phyloP scores from a whole-genome alignment of 2,888 invertebrate species.

The Platypus cylindrus region DNA sequence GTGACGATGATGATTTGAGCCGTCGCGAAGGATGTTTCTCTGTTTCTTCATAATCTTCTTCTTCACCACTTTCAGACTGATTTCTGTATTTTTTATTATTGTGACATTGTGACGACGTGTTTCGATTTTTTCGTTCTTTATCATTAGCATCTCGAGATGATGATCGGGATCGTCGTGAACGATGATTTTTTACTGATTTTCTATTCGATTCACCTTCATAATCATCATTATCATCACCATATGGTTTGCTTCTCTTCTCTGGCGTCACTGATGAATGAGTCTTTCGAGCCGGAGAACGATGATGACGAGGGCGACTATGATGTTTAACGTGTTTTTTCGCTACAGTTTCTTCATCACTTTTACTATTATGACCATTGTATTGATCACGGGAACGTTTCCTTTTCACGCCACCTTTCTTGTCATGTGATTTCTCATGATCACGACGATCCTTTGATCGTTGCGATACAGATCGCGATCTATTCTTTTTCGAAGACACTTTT shows the following conservation, averaged over 20 bases:
- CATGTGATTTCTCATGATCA: too few relatives aligned
- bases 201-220: slow-evolving; percentile 9
- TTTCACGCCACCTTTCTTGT: too few relatives aligned
- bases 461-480: not conserved
- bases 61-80: too few relatives aligned
- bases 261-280: too few relatives aligned
- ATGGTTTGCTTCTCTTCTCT: slow-evolving; percentile 8
- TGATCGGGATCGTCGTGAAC: slow-evolving; percentile 18
- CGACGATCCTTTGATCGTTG: slow-evolving; percentile 3
- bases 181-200: slow-evolving; percentile 5
- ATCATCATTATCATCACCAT: too few relatives aligned
- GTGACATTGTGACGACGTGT: too few relatives aligned
- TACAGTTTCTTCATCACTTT: slow-evolving; percentile 11
- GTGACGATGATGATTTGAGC: too few relatives aligned
- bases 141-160: too few relatives aligned
- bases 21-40: too few relatives aligned
- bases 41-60: too few relatives aligned
- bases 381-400: slow-evolving; percentile 14
- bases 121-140: too few relatives aligned
- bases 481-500: slow-evolving; percentile 12
- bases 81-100: too few relatives aligned
- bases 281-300: not conserved
- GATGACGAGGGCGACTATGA: not conserved
- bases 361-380: slow-evolving; percentile 9
- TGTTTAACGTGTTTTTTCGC: slow-evolving; percentile 12